Base-by-base conservation (phyloP, 2,797 vertebrate genomes). In the Chelmon rostratus region DNA sequence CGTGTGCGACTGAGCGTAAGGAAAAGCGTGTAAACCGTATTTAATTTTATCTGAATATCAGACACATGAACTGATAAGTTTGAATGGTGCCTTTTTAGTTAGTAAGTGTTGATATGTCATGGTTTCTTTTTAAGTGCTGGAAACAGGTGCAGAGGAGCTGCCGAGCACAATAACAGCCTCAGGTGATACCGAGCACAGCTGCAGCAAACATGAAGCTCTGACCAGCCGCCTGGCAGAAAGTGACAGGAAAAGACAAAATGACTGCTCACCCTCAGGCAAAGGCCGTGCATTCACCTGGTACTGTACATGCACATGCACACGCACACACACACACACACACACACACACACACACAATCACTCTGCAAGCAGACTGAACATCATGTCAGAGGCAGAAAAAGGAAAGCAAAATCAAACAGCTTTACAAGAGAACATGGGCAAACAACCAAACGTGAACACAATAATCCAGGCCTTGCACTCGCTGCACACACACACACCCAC, bases 401-500 rank as follows among this genome's bases (percentile, higher is more conserved):
- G 35, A 46, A 44, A 76, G 72, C 6, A 57, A 50, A 86, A 82
- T 57, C 31, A 18, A 76, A 73, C 58, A 66, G 53, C 33, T 61
- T 62, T 66, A 73, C 5, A 59, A 59, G 62, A 74, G 52, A 88
- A 81, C 73, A 53, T 12, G 66, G 59, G 65, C 76, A 92, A 88
- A 88, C 44, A 85, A 68, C 56, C 80, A 77, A 73, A 84, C 53
- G 52, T 44, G 66, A 64, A 77, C 44, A 81, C 66, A 82, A 84
- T 68, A 79, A 66, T 5, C 79, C 70, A 38, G 74, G 28, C 35
- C 19, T 63, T 57, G 74, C 44, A 44, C 37, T 68, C n/a, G 35
- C 31, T 75, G 66, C 68, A 86, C 79, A 86, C 73, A 85, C 72
- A 87, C 44, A 47, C 86, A 73, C 73, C 23, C 76, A 75, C 61